Conservation (phyloP, 2,888 invertebrate species). For the Euzophera pinguis region DNA sequence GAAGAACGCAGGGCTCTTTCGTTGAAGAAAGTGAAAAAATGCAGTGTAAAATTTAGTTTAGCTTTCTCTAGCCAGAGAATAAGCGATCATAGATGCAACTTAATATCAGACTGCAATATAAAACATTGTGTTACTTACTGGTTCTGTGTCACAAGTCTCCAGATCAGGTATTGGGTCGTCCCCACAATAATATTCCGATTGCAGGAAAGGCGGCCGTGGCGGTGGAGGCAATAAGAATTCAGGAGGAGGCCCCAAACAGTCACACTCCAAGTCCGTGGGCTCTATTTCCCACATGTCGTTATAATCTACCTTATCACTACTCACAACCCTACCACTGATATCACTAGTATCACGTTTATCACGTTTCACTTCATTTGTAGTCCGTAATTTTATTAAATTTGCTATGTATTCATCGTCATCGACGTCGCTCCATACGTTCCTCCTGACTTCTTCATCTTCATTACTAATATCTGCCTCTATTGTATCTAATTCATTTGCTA, state of each 20-base stretch:
- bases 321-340: slow-evolving; percentile 75
- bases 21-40: background rate
- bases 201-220: slow-evolving; percentile 85
- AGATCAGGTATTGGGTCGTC: slow-evolving; percentile 85
- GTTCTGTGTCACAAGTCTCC: slow-evolving; percentile 88
- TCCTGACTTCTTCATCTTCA: slow-evolving; percentile 63
- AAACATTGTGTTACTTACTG: slow-evolving; percentile 81
- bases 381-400: slow-evolving; percentile 63
- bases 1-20: no score
- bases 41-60: no score
- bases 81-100: background rate
- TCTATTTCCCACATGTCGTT: slow-evolving; percentile 86
- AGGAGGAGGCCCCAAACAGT: slow-evolving; percentile 87
- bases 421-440: slow-evolving; percentile 71
- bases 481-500: slow-evolving; percentile 45
- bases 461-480: slow-evolving; percentile 25
- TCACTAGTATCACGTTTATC: slow-evolving; percentile 75
- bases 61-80: background rate
- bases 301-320: slow-evolving; percentile 75
- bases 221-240: slow-evolving; percentile 87
- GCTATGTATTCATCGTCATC: slow-evolving; percentile 77
- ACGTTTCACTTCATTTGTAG: slow-evolving; percentile 68
- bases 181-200: slow-evolving; percentile 84
- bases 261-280: slow-evolving; percentile 86
- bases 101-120: background rate